These are phyloP conservation scores for Spodoptera frugiperda DNA, from an alignment of 1,140 invertebrate species.

Conservation along the genomic window DNA sequence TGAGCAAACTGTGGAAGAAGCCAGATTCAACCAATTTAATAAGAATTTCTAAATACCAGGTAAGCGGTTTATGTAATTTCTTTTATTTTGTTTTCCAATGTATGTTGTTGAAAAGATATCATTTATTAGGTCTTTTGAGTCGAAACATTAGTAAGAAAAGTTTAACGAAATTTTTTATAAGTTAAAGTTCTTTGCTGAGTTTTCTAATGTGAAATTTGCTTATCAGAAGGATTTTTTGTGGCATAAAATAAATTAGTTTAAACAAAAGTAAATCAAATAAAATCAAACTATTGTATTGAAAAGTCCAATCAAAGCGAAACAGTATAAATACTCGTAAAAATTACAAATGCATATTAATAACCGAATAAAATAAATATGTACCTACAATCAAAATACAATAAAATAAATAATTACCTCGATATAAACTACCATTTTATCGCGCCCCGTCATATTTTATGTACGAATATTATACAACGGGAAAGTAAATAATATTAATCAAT, in stretches of 20 bases:
- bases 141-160: too few species aligned
- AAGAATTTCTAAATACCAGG: not conserved
- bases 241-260: too few species aligned
- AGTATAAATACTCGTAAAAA: not conserved
- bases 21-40: not conserved
- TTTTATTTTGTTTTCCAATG: not conserved
- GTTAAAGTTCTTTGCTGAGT: too few species aligned
- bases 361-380: not conserved
- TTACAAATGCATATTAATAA: not conserved
- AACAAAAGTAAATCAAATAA: too few species aligned
- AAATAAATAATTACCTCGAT: constrained; percentile 19
- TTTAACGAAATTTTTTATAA: too few species aligned
- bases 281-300: too few species aligned
- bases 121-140: too few species aligned
- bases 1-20: not conserved
- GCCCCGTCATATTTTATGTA: constrained; percentile 4
- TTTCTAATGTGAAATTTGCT: too few species aligned
- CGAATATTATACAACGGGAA: not conserved
- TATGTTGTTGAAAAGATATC: too few species aligned
- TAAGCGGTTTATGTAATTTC: not conserved
- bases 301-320: not conserved
- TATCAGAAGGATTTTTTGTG: too few species aligned
- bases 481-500: constrained; percentile 9
- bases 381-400: not conserved
- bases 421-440: not conserved